These are phyloP conservation scores for Subacronicta megacephala DNA, from an alignment of 2,888 invertebrate genomes.

Conservation along the genomic window DNA sequence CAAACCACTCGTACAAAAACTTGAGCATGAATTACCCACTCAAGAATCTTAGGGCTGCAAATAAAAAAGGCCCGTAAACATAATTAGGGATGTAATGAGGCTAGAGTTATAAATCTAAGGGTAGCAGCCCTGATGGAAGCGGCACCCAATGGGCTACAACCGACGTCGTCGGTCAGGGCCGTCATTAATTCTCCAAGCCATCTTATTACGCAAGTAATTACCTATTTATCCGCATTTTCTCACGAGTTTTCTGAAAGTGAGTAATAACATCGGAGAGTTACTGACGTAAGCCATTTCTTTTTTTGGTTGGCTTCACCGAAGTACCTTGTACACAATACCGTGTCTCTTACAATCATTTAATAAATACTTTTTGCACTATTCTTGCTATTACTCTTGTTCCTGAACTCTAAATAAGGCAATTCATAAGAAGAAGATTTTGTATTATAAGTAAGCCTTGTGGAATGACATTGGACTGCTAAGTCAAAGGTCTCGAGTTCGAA, in stretches of 20 bases:
- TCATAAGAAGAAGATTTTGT: too few relatives aligned
- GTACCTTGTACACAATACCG: neutral
- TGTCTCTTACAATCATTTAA: neutral
- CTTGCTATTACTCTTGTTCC: too few relatives aligned
- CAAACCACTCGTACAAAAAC: conserved; percentile 44
- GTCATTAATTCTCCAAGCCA: conserved; percentile 68
- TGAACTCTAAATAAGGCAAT: too few relatives aligned
- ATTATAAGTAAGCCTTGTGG: too few relatives aligned
- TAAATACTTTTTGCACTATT: too few relatives aligned
- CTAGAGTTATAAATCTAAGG: conserved; percentile 75
- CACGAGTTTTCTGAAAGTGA: conserved; percentile 57
- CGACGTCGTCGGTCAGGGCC: conserved; percentile 53
- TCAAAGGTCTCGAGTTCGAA: too few relatives aligned
- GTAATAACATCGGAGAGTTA: conserved; percentile 49
- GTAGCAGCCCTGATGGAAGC: conserved; percentile 45
- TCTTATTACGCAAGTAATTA: conserved; percentile 77
- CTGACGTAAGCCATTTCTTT: conserved; percentile 51
- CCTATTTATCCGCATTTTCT: conserved; percentile 72
- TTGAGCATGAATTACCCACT: conserved; percentile 38
- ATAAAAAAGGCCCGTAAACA: conserved; percentile 73
- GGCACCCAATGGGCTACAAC: conserved; percentile 46
- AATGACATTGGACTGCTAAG: too few relatives aligned
- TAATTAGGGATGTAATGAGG: conserved; percentile 79
- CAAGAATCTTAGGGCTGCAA: conserved; percentile 61
- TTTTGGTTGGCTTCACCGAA: conserved; percentile 37